These are phyloP conservation scores for Sphenodon punctatus DNA, from an alignment of 2,797 vertebrate genomes.

Conservation along the genomic window DNA sequence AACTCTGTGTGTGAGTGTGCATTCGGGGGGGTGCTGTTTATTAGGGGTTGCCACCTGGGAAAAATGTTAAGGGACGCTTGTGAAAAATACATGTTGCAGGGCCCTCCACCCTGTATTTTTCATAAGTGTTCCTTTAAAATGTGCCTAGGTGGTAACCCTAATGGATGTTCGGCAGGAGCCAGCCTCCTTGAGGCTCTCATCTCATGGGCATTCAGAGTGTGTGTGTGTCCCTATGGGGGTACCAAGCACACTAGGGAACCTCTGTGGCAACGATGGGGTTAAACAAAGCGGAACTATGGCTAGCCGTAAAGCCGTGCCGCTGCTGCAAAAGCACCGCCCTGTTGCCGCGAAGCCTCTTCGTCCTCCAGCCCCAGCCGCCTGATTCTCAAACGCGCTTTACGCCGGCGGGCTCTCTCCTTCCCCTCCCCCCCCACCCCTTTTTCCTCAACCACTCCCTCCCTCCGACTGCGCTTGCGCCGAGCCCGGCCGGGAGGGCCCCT, in stretches of 20 bases:
- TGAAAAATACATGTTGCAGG: no score
- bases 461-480: constrained; percentile 21
- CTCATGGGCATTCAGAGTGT: background rate
- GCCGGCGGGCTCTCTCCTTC: background rate
- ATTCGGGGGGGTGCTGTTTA: no score
- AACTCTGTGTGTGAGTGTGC: no score
- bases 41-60: no score
- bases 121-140: no score
- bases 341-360: background rate
- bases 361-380: background rate
- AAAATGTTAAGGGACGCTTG: no score
- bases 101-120: no score
- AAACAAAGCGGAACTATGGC: fast-evolving
- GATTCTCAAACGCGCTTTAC: constrained; percentile 39
- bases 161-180: no score
- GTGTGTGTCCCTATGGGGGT: no score
- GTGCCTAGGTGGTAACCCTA: no score
- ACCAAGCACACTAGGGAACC: no score
- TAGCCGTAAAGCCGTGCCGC: background rate
- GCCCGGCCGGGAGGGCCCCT: background rate
- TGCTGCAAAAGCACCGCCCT: background rate
- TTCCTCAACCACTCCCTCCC: background rate
- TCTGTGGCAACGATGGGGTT: background rate
- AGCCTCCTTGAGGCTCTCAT: background rate
- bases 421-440: background rate